phyloP scores from a whole-genome alignment of 2,797 vertebrate species.

The Galaxias olidus region DNA sequence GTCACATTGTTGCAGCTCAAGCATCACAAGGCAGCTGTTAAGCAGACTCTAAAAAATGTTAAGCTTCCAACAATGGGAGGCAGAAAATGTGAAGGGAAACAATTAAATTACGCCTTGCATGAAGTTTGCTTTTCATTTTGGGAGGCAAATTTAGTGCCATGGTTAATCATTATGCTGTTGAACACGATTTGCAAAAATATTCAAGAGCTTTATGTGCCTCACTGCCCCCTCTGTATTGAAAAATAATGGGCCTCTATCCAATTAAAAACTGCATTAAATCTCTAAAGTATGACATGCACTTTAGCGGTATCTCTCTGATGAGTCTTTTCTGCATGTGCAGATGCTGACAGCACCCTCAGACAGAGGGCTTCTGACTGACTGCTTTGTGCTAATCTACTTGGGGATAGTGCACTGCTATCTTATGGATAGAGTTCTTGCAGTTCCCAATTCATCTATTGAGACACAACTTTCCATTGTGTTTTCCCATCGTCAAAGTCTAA shows the following conservation, averaged over 20 bases:
- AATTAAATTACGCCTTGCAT: constrained; percentile 88
- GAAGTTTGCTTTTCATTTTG: constrained; percentile 90
- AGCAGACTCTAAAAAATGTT: constrained; percentile 77
- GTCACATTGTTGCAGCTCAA: constrained; percentile 74
- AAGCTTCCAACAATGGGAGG: constrained; percentile 83
- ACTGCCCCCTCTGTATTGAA: constrained; percentile 86
- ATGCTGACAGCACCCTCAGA: constrained; percentile 76
- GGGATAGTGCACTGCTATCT: no score
- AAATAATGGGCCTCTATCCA: constrained; percentile 88
- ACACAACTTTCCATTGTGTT: no score
- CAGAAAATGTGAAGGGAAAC: constrained; percentile 85
- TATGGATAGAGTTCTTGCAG: no score
- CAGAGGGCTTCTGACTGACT: constrained; percentile 63
- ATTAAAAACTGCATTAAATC: constrained; percentile 89
- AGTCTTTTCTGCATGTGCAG: constrained; percentile 82
- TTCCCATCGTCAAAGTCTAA: no score
- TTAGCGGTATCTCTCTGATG: constrained; percentile 83
- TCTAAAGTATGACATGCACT: constrained; percentile 86
- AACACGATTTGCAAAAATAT: constrained; percentile 88
- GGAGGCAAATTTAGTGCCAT: constrained; percentile 83
- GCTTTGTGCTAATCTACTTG: constrained; percentile 62
- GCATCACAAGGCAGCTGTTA: constrained; percentile 74
- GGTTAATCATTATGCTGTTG: constrained; percentile 86
- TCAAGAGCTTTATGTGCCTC: constrained; percentile 88
- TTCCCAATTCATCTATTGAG: no score